Evolutionary conservation across 2,888 invertebrate species (phyloP).

Genomic region (Periphyllus acericola): DNA sequence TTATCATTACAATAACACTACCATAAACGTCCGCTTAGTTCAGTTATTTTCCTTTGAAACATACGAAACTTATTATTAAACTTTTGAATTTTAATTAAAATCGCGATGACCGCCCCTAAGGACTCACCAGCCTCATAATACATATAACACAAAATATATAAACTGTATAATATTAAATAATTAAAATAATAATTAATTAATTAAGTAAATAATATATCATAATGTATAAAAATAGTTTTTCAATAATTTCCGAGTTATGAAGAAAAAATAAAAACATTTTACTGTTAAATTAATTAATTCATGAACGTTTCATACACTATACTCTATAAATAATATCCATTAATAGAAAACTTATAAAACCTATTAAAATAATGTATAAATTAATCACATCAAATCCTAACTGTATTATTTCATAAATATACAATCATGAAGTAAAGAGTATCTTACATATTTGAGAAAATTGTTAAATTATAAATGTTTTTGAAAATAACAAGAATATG

Average conservation of each 20-base stretch:
- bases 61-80: constrained; percentile 25
- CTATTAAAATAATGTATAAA: no score
- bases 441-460: no score
- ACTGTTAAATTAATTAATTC: background rate
- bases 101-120: background rate
- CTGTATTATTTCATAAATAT: no score
- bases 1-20: constrained; percentile 21
- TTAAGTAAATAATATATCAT: background rate
- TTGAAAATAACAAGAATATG: no score
- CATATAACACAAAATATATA: background rate
- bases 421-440: no score
- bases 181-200: background rate
- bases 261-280: background rate
- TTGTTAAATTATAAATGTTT: no score
- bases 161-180: background rate
- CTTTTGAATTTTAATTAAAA: constrained; percentile 46
- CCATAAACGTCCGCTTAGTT: background rate
- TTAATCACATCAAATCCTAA: no score
- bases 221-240: background rate
- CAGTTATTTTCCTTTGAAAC: constrained; percentile 16
- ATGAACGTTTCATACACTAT: background rate
- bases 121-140: background rate
- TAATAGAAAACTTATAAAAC: background rate
- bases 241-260: background rate
- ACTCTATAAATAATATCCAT: background rate